Evolutionary conservation across 2,888 invertebrate genomes (phyloP).

Genomic region (Chaetogeoica ovagalla): DNA sequence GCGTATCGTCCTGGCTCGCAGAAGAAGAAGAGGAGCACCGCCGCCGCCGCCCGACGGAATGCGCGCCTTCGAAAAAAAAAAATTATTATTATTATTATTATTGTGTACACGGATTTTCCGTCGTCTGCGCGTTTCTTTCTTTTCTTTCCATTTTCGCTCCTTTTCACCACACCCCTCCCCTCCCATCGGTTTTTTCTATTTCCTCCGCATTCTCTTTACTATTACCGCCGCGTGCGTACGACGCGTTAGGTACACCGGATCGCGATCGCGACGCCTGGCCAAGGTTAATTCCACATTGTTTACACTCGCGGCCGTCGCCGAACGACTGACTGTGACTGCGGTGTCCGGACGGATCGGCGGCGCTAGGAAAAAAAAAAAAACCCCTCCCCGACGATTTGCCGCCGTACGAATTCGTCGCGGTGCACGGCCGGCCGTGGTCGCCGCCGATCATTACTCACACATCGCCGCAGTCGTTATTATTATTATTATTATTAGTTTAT

Average conservation of each 20-base stretch:
- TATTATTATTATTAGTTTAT: not conserved
- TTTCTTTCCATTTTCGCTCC: not conserved
- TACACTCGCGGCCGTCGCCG: not conserved
- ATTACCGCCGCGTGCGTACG: too few relatives aligned
- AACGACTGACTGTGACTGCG: slow-evolving; percentile 6
- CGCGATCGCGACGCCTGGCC: slow-evolving; percentile 48
- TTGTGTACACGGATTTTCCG: not conserved
- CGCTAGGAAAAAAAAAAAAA: not conserved
- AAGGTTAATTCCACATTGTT: slow-evolving; percentile 53
- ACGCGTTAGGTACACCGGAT: not conserved
- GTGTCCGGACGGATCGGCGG: slow-evolving; percentile 33
- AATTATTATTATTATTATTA: not conserved
- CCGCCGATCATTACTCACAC: slow-evolving; percentile 29
- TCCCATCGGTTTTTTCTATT: too few relatives aligned
- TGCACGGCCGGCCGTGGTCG: not conserved
- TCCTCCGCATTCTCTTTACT: too few relatives aligned
- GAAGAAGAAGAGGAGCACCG: not conserved
- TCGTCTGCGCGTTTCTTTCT: not conserved
- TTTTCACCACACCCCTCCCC: not conserved
- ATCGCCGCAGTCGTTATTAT: not conserved
- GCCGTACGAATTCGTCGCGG: slow-evolving; percentile 41
- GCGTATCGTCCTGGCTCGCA: slow-evolving; percentile 7
- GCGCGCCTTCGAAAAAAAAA: not conserved
- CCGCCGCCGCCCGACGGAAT: slow-evolving; percentile 36
- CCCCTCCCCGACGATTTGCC: slow-evolving; percentile 30